Conservation (phyloP, 2,797 vertebrate genomes). For the Aotus griseimembra region DNA sequence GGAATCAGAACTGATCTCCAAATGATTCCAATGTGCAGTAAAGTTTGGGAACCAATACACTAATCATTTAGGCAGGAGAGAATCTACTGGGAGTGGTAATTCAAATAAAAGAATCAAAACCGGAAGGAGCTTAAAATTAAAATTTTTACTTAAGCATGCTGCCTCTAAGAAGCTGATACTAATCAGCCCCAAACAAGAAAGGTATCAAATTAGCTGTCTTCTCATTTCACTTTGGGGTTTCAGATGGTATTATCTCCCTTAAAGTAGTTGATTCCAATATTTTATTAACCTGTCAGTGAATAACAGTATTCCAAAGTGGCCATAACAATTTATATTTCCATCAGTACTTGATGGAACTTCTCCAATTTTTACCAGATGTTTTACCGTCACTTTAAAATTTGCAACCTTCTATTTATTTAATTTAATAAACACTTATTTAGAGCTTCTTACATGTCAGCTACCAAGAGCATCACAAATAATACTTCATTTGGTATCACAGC, state of each 20-base stretch:
- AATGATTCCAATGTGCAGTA: not conserved
- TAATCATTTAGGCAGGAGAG: not conserved
- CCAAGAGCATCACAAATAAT: not conserved
- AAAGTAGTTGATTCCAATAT: not conserved
- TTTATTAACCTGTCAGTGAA: slow-evolving; percentile 14
- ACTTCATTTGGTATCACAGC: not conserved
- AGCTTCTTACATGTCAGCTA: not conserved
- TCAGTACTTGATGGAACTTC: not conserved
- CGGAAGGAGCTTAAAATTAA: not conserved
- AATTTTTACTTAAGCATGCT: not conserved
- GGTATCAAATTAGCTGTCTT: not conserved
- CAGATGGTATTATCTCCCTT: not conserved
- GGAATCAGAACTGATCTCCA: not conserved
- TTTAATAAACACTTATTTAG: not conserved
- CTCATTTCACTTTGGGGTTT: not conserved
- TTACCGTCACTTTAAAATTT: not conserved
- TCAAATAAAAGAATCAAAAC: slow-evolving; percentile 24
- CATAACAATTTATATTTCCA: slow-evolving; percentile 16
- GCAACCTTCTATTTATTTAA: not conserved
- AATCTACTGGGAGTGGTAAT: not conserved
- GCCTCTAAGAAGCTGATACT: not conserved
- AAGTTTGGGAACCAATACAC: not conserved
- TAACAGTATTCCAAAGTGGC: not conserved
- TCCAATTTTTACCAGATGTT: not conserved
- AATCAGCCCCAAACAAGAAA: not conserved